Base-by-base conservation (phyloP, 92 coral and sea anemone species). In the Parazoanthus atlanticus region DNA sequence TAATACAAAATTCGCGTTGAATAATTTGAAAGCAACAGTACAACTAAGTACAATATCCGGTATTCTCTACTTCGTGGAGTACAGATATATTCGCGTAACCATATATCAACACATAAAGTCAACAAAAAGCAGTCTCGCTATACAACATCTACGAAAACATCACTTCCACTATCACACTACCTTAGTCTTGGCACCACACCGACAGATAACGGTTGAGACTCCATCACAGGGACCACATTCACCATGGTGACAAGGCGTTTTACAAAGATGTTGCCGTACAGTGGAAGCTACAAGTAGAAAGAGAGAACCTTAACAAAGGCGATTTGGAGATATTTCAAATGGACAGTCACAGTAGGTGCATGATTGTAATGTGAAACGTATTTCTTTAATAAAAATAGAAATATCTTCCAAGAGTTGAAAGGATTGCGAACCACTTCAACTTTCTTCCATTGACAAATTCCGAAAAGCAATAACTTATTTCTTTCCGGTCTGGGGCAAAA, bases 191-290 rank as follows among this genome's bases (percentile, higher is more conserved):
- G 92, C 85, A 19, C 97, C 95, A 93, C 99, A 97, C 72, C 97
- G 91, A 75, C 99, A 97, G 29, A 71, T 92, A 30, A 97, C 41
- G 56, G 86, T 88, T 86, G 98, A 85, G 36, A 85, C 69, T 17
- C 97, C 97, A 91, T 95, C 94, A 76, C 99, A 97, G 8, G 93
- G 89, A 78, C 97, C 98, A 92, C 99, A 97, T 25, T 90, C 88
- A 69, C 99, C 99, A 74, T 88, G 94, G 88, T 97, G 99, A 80
- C 99, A 97, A 41, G 90, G 78, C 73, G 86, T 89, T 80, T 84
- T 91, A 79, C 99, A 97, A 28, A 92, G 88, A 81, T 96, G 98
- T 41, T 85, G 92, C 28, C 85, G 80, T 15, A 32, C 74, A 10
- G 52, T 66, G 54, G 87, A 76, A 33, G 28, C 83, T 52, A 38